These are phyloP conservation scores for Typhlichthys eigenmanni DNA, from an alignment of 2,797 vertebrate species.

Conservation along the genomic window DNA sequence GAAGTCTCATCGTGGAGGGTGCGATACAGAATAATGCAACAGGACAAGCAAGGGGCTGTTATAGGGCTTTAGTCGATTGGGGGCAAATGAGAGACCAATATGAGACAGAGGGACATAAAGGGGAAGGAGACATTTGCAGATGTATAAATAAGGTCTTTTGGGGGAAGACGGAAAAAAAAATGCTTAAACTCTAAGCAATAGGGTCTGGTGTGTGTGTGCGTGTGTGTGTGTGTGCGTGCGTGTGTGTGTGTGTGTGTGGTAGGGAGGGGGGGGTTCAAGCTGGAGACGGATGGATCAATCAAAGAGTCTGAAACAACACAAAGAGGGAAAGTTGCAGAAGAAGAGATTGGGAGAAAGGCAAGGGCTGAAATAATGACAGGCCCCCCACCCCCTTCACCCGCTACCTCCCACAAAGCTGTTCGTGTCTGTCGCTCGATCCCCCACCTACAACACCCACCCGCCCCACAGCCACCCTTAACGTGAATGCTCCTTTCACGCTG, in stretches of 20 bases:
- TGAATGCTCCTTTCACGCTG: conserved; percentile 71
- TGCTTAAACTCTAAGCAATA: too few relatives aligned
- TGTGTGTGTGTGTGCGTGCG: too few relatives aligned
- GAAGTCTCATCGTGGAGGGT: conserved; percentile 37
- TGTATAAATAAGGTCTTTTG: conserved; percentile 25
- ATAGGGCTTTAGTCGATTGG: conserved; percentile 53
- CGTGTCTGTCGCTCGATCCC: conserved; percentile 37
- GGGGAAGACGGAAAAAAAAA: too few relatives aligned
- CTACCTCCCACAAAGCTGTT: conserved; percentile 72
- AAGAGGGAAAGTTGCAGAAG: conserved; percentile 29
- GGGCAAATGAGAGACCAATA: conserved; percentile 11
- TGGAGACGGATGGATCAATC: not conserved
- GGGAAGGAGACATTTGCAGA: conserved; percentile 19
- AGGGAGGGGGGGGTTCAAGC: not conserved
- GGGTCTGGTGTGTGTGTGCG: not conserved
- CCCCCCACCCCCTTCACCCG: conserved; percentile 18
- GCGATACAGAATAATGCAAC: conserved; percentile 42
- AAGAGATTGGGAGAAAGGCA: conserved; percentile 26
- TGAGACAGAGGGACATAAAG: conserved; percentile 17
- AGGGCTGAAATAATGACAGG: conserved; percentile 60
- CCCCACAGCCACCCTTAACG: conserved; percentile 6
- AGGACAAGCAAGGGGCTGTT: conserved; percentile 55
- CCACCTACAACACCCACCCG: not conserved
- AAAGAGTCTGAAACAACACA: conserved; percentile 38
- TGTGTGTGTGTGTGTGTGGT: too few relatives aligned